Conservation (phyloP, 2,888 invertebrate species). For the Philereme vetulata region DNA sequence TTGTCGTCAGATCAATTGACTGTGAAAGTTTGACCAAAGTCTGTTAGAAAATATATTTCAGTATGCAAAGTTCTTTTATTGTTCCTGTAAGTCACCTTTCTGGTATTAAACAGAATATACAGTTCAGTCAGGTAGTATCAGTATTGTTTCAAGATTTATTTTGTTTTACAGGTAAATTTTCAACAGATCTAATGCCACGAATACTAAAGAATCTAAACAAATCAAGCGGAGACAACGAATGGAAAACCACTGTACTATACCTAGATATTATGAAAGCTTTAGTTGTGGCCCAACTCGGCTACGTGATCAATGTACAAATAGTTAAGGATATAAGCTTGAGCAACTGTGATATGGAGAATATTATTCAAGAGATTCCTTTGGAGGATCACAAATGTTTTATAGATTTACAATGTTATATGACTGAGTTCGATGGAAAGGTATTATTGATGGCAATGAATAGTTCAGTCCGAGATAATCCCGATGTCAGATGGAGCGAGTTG, state of each 20-base stretch:
- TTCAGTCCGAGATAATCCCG: constrained; percentile 81
- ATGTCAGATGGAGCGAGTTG: constrained; percentile 88
- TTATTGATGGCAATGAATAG: constrained; percentile 86
- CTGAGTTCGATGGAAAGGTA: constrained; percentile 81
- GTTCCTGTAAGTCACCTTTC: too few relatives aligned
- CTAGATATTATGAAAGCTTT: constrained; percentile 68
- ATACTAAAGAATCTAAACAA: constrained; percentile 67
- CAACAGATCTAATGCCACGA: constrained; percentile 63
- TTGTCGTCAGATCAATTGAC: too few relatives aligned
- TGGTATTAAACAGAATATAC: too few relatives aligned
- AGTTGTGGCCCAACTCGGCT: constrained; percentile 68
- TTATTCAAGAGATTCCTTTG: constrained; percentile 69
- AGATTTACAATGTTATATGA: constrained; percentile 85
- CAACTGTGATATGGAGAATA: constrained; percentile 64
- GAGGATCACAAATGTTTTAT: constrained; percentile 63
- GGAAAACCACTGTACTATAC: constrained; percentile 65
- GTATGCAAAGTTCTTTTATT: too few relatives aligned
- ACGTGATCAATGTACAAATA: constrained; percentile 78
- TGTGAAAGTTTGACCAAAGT: too few relatives aligned
- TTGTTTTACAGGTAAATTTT: constrained; percentile 69
- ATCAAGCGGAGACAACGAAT: constrained; percentile 64
- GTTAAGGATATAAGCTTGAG: constrained; percentile 62
- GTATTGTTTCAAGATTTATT: not conserved
- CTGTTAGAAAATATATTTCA: too few relatives aligned
- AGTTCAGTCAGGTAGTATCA: too few relatives aligned